A percentile compares a stretch with the other conserved stretches of the same genome.
Conservation (phyloP, 2,888 invertebrate species). For the Drosophila maculinotata region DNA sequence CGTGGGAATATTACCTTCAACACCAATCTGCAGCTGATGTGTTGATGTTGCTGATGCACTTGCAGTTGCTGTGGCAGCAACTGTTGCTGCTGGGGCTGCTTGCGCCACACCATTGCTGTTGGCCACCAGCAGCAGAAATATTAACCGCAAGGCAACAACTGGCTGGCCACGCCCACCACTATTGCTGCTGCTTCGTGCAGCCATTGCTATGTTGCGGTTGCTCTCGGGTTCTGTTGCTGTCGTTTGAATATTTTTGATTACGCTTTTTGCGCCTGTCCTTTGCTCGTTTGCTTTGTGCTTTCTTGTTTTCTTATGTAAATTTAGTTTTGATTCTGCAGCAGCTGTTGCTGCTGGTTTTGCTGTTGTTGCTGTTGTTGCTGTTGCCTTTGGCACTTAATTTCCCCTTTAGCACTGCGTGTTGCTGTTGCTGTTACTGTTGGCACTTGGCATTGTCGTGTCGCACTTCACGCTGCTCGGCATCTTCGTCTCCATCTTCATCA, state of each 20-base stretch:
- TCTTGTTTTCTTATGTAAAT: slow-evolving; percentile 56
- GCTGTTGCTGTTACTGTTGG: slow-evolving; percentile 38
- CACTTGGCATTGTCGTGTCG: slow-evolving; percentile 58
- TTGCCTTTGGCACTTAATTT: slow-evolving; percentile 17
- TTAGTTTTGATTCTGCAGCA: slow-evolving; percentile 58
- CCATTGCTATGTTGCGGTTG: slow-evolving; percentile 52
- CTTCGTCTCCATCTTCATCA: slow-evolving; percentile 49
- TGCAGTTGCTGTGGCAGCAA: slow-evolving; percentile 20
- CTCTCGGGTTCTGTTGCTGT: slow-evolving; percentile 1
- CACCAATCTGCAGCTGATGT: slow-evolving; percentile 42
- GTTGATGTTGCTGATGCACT: slow-evolving; percentile 22
- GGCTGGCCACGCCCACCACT: slow-evolving; percentile 33
- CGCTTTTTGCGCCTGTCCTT: slow-evolving; percentile 18
- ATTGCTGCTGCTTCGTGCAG: slow-evolving; percentile 20
- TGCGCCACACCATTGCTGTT: slow-evolving; percentile 19
- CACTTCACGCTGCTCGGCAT: slow-evolving; percentile 51
- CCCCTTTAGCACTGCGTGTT: too few relatives aligned
- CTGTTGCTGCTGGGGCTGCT: slow-evolving; percentile 37
- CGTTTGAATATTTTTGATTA: slow-evolving; percentile 36
- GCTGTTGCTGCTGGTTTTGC: slow-evolving; percentile 16
- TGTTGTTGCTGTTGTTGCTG: slow-evolving; percentile 22
- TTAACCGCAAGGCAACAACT: slow-evolving; percentile 39
- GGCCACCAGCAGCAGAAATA: slow-evolving; percentile 50
- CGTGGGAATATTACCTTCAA: slow-evolving; percentile 45
- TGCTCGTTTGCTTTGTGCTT: slow-evolving; percentile 14